A percentile compares a stretch with the other conserved stretches of the same genome.
Conservation (phyloP, 2,113 vertebrate genomes). For the Ancistrus triradiatus region DNA sequence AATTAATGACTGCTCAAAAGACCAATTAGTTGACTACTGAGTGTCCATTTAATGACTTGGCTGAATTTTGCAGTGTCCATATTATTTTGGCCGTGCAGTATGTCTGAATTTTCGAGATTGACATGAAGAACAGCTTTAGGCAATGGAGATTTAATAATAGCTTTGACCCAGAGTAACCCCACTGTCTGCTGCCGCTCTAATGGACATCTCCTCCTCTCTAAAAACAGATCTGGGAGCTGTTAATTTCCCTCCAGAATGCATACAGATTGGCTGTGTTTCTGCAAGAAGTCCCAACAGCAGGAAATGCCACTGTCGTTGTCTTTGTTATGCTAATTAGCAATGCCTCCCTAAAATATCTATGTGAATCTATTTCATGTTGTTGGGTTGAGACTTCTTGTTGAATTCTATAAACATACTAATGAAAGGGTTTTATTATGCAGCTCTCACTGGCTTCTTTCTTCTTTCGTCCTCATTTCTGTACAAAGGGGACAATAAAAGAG, state of each 20-base stretch:
- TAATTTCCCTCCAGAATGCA: constrained; percentile 42
- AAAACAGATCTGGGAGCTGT: constrained; percentile 40
- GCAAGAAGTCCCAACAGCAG: constrained; percentile 31
- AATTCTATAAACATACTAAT: constrained; percentile 43
- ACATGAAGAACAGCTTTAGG: constrained; percentile 5
- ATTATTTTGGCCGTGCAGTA: neutral
- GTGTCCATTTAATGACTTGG: too few species aligned
- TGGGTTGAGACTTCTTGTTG: constrained; percentile 38
- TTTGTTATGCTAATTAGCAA: constrained; percentile 52
- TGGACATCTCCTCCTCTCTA: constrained; percentile 8
- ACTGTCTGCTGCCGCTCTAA: constrained; percentile 19
- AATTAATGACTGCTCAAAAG: too few species aligned
- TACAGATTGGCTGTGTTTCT: constrained; percentile 43
- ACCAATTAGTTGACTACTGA: too few species aligned
- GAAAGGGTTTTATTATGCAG: constrained; percentile 37
- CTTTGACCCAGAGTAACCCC: constrained; percentile 35
- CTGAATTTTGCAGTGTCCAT: too few species aligned
- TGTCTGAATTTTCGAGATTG: neutral
- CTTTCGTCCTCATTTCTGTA: constrained; percentile 13
- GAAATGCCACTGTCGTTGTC: constrained; percentile 34
- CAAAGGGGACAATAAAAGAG: constrained; percentile 21
- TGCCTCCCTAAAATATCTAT: constrained; percentile 38
- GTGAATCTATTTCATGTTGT: constrained; percentile 35
- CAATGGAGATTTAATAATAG: constrained; percentile 29
- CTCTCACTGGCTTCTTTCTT: neutral